Percentiles rank a stretch among this genome's conserved stretches.
phyloP scores from a whole-genome alignment of 2,113 vertebrate species.

The Periophthalmus modestus region DNA sequence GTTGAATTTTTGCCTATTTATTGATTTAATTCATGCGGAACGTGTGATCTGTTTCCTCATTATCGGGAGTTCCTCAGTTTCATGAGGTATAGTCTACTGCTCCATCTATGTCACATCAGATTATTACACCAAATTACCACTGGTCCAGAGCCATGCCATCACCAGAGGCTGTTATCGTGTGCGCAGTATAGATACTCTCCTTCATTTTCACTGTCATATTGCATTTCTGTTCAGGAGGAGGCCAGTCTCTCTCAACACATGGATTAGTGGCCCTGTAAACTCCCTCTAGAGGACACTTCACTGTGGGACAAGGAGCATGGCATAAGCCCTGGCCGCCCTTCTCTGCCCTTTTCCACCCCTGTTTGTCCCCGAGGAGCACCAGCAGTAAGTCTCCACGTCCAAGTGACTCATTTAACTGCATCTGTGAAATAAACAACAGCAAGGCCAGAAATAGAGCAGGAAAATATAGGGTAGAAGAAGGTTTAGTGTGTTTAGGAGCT shows the following conservation, averaged over 20 bases:
- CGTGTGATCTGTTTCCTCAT: neutral
- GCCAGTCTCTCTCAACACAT: conserved; percentile 53
- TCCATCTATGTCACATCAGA: conserved; percentile 7
- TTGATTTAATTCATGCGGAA: neutral
- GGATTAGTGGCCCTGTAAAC: conserved; percentile 49
- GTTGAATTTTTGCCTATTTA: neutral
- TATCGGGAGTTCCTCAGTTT: neutral
- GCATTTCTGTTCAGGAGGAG: conserved; percentile 51
- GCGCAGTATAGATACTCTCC: conserved; percentile 21
- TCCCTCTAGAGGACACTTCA: conserved; percentile 46
- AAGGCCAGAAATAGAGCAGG: conserved; percentile 50
- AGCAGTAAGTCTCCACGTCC: conserved; percentile 55
- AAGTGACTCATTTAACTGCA: conserved; percentile 48
- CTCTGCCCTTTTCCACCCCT: conserved; percentile 43
- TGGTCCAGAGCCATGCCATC: conserved; percentile 14
- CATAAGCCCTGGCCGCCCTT: conserved; percentile 43
- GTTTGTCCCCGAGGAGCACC: conserved; percentile 49
- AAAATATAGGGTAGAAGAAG: conserved; percentile 15
- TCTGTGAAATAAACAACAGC: conserved; percentile 55
- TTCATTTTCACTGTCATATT: conserved; percentile 58
- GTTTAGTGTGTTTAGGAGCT: conserved; percentile 21
- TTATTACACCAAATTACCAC: conserved; percentile 35
- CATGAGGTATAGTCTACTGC: neutral
- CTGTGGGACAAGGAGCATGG: conserved; percentile 41
- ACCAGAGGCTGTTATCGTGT: conserved; percentile 25